Base-by-base conservation (phyloP, 2,888 invertebrate species). In the Theretra japonica region DNA sequence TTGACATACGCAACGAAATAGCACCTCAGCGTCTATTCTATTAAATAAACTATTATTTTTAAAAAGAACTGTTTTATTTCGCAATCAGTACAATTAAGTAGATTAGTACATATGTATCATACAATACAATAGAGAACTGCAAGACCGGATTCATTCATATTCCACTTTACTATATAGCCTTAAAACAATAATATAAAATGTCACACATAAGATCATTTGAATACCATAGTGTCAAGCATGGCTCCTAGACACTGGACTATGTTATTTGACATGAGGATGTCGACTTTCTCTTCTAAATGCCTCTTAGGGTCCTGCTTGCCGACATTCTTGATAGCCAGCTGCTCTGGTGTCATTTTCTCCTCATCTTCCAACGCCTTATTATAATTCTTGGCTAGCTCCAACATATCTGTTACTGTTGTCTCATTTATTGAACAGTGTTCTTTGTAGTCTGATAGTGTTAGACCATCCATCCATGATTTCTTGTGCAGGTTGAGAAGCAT, bases 231-330 rank as follows among this genome's bases (percentile, higher is more conserved):
- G 90, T 99, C 99, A 70, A 99, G 95, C 98, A 99, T 98, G 53
- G 99, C 98, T 80, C 99, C 99, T 87, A 99, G 96, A 94, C 98
- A 98, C 94, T 99, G 99, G 72, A 99, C 98, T 90, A 99, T 99
- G 92, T 99, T 99, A 80, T 98, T 97, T 71, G 98, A 97, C 99
- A 99, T 99, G 71, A 99, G 95, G 74, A 97, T 96, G 90, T 99
- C 99, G 25, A 99, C 99, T 94, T 99, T 99, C 89, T 99, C 99
- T 92, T 99, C 99, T 89, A 99, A 95, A 96, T 99, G 99, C 80
- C 99, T 96, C 94, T 99, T 99, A 28, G 99, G 99, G 90, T 99
- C 99, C 92, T 99, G 98, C 92, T 98, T 99, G 71, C 99, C 99
- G 74, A 99, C 99, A 95, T 99, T 99, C 92, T 99, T 99, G 85